Base-by-base conservation (phyloP, 35 echinoderm and acorn worm species). In the Apostichopus japonicus region DNA sequence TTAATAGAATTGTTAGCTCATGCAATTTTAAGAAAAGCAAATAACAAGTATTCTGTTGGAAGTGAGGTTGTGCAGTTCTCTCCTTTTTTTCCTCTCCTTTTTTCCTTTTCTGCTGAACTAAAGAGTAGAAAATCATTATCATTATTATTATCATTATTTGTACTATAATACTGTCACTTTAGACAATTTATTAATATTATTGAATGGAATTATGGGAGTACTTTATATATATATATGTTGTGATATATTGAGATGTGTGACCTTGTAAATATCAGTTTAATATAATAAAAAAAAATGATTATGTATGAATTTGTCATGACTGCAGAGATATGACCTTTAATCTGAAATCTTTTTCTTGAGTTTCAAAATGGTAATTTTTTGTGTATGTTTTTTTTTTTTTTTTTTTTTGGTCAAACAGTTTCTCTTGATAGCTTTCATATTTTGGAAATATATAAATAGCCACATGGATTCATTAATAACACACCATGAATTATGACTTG, bases 151-250 rank as follows among this genome's bases (percentile, higher is more conserved):
- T 55, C 54, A 52, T 44, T 84, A 59, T 84, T 58, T 84, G 81
- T 84, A 84, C 17, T 57, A 84, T 84, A 84, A 59, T 57, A 5
- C 56, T 57, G 21, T 84, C 81, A 84, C 57, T 84, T 84, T 58
- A 84, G 71, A 75, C 71, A n/a, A 19, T 75, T 75, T 75, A 75
- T 75, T 21, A 15, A 57, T 84, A 84, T 84, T 84, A 55, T 84
- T 58, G 21, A 84, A 57, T 59, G 81, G 81, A 84, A 56, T 75
- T 21, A 58, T 84, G 81, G 81, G 81, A 56, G 81, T 84, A n/a
- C 81, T 84, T 84, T 84, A 84, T 84, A 84, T 84, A 67, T 84
- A 67, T 83, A 84, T 84, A 84, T 84, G 81, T 84, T 84, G 81
- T 84, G 81, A 84, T 84, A 84, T 84, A 84, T 84, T 57, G 81